phyloP scores from a whole-genome alignment of 2,888 invertebrate genomes.

The Eupithecia pulchellata region DNA sequence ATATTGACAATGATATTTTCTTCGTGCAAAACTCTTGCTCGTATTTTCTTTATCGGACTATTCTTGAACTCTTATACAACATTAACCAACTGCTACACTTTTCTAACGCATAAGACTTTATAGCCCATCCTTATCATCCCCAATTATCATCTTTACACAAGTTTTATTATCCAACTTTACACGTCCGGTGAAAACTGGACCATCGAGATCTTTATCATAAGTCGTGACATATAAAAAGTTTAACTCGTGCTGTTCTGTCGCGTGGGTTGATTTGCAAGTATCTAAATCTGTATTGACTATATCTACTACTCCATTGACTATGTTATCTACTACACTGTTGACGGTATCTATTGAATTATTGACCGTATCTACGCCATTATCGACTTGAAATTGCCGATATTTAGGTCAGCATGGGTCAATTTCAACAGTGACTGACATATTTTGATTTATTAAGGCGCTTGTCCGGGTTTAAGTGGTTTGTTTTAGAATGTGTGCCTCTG shows the following conservation, averaged over 20 bases:
- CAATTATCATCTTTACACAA: conserved; percentile 42
- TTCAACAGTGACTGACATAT: conserved; percentile 34
- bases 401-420: conserved; percentile 36
- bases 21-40: background rate
- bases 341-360: conserved; percentile 23
- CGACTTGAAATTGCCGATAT: conserved; percentile 27
- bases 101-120: conserved; percentile 24
- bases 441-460: conserved; percentile 43
- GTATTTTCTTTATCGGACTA: background rate
- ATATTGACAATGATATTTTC: background rate
- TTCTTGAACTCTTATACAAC: background rate
- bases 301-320: conserved; percentile 45
- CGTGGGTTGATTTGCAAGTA: conserved; percentile 58
- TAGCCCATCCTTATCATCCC: conserved; percentile 37
- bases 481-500: conserved; percentile 20
- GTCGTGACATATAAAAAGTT: conserved; percentile 42
- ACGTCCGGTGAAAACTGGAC: conserved; percentile 46
- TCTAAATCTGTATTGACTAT: conserved; percentile 52
- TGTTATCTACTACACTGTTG: conserved; percentile 27
- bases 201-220: conserved; percentile 28
- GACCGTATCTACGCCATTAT: conserved; percentile 16
- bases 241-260: conserved; percentile 45
- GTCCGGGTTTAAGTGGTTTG: background rate
- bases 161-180: conserved; percentile 44
- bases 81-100: conserved; percentile 12